These are phyloP conservation scores for Rhipidura dahli DNA, from an alignment of 2,113 vertebrate genomes.

Conservation along the genomic window DNA sequence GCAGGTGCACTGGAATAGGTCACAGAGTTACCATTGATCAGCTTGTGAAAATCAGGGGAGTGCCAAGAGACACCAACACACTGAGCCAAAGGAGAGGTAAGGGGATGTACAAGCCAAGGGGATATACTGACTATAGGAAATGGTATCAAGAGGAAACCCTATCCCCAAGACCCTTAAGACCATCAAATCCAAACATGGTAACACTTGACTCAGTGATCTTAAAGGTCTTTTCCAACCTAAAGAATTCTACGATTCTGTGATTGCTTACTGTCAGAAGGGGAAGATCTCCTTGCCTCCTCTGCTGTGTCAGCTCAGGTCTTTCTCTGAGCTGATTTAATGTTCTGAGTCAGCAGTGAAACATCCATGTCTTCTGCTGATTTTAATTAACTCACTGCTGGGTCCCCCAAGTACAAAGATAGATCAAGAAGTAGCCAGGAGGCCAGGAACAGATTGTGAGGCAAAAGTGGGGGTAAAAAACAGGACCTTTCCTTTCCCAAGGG, in stretches of 20 bases:
- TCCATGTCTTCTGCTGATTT: not conserved
- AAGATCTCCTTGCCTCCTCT: not conserved
- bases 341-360: not conserved
- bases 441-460: not conserved
- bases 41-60: not conserved
- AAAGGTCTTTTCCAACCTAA: not conserved
- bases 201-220: not conserved
- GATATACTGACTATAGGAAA: not conserved
- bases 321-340: not conserved
- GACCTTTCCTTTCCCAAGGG: not conserved
- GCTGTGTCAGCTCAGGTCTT: not conserved
- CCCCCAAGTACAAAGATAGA: not conserved
- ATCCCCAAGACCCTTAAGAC: not conserved
- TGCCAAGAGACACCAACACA: rapidly evolving
- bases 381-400: not conserved
- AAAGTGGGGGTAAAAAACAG: not conserved
- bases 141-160: not conserved
- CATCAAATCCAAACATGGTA: not conserved
- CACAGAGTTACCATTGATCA: not conserved
- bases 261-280: not conserved
- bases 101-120: not conserved
- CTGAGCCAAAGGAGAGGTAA: not conserved
- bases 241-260: not conserved
- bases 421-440: not conserved
- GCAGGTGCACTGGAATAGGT: not conserved